Conservation (phyloP, 2,113 vertebrate genomes). For the Lates calcarifer region DNA sequence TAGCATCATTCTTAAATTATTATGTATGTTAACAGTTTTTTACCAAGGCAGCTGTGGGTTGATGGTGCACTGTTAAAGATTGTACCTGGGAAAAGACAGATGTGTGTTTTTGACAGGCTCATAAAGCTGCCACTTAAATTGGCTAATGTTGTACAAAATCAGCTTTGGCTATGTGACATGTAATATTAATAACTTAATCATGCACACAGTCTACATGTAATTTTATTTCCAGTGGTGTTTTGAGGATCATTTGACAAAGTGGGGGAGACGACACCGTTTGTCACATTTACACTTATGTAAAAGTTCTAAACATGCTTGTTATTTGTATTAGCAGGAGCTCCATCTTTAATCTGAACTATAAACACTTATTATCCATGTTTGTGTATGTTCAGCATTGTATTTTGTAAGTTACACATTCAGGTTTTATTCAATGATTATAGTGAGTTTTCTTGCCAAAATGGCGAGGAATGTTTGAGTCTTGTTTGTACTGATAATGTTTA, state of each 20-base stretch:
- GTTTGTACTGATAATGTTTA: too few relatives aligned
- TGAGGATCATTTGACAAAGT: not conserved
- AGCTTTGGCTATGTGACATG: not conserved
- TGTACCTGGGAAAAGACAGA: too few relatives aligned
- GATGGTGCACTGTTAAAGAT: too few relatives aligned
- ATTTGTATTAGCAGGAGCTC: not conserved
- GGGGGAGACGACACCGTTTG: not conserved
- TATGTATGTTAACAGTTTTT: not conserved
- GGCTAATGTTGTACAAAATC: too few relatives aligned
- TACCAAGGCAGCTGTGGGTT: too few relatives aligned
- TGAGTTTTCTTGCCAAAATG: too few relatives aligned
- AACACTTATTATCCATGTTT: not conserved
- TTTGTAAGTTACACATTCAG: not conserved
- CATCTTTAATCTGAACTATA: not conserved
- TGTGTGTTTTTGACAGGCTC: too few relatives aligned
- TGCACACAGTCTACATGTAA: not conserved
- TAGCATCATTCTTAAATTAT: not conserved
- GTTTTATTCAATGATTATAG: too few relatives aligned
- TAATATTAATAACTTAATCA: not conserved
- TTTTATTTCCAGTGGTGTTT: not conserved
- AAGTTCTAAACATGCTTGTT: too few relatives aligned
- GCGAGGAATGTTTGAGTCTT: too few relatives aligned
- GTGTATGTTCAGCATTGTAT: not conserved
- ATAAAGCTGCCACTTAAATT: too few relatives aligned
- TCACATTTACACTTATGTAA: not conserved